Percentiles rank a stretch among this genome's conserved stretches.
Conservation (phyloP, 2,797 vertebrate species). For the Sternarchorhynchus goeldii region DNA sequence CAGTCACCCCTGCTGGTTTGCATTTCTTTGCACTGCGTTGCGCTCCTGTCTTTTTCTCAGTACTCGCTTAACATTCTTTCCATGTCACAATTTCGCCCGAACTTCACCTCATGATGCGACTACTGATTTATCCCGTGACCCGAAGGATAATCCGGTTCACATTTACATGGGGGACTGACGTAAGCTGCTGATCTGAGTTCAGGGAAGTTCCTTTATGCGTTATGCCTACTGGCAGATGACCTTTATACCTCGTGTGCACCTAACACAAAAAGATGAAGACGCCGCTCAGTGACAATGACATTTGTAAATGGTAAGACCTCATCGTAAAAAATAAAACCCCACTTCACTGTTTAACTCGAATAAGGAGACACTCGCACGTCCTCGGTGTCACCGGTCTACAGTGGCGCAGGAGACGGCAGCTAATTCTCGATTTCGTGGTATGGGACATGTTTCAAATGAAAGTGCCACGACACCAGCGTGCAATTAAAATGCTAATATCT, state of each 20-base stretch:
- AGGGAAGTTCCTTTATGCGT: neutral
- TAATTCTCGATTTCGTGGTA: neutral
- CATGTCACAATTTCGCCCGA: neutral
- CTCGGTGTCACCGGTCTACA: neutral
- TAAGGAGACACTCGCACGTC: neutral
- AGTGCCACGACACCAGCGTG: neutral
- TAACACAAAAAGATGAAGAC: slow-evolving; percentile 24
- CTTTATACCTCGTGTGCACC: slow-evolving; percentile 16
- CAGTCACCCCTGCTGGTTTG: slow-evolving; percentile 17
- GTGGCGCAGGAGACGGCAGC: neutral
- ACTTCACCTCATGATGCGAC: slow-evolving; percentile 11
- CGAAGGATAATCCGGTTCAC: slow-evolving; percentile 16
- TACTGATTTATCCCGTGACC: slow-evolving; percentile 11
- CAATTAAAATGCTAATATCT: slow-evolving; percentile 5
- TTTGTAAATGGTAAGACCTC: slow-evolving; percentile 31
- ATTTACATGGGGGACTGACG: slow-evolving; percentile 24
- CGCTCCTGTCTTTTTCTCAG: slow-evolving; percentile 13
- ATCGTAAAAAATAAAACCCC: slow-evolving; percentile 1
- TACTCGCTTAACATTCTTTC: slow-evolving; percentile 1
- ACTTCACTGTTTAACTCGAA: neutral
- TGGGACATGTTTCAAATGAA: neutral
- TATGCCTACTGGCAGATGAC: slow-evolving; percentile 6
- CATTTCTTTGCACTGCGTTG: neutral
- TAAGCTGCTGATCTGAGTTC: slow-evolving; percentile 11
- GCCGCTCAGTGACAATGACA: slow-evolving; percentile 8